A percentile compares a stretch with the other conserved stretches of the same genome.
Conservation (phyloP, 2,888 invertebrate genomes). For the Andrena hattorfiana region DNA sequence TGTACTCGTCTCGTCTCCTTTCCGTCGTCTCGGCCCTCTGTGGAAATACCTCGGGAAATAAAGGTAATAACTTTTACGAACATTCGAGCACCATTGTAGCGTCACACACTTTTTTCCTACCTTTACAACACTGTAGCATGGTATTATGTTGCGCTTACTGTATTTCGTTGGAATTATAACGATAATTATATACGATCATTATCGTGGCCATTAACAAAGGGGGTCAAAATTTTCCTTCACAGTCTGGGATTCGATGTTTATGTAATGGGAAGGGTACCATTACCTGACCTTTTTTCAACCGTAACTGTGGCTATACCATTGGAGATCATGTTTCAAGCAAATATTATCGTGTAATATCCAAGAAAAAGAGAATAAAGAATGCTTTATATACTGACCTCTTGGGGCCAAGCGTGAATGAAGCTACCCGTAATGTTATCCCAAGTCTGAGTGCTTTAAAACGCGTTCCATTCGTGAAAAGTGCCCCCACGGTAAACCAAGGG, state of each 20-base stretch:
- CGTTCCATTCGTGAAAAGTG: background rate
- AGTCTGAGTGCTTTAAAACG: too few species aligned
- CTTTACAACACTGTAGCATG: background rate
- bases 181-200: background rate
- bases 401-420: too few species aligned
- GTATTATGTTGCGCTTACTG: background rate
- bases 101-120: background rate
- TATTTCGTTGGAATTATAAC: background rate
- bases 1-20: background rate
- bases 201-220: background rate
- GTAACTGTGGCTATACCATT: background rate
- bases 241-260: background rate
- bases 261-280: background rate
- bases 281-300: background rate
- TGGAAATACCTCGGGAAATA: background rate
- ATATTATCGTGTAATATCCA: background rate
- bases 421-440: background rate
- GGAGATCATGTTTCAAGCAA: background rate
- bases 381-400: background rate
- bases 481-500: background rate
- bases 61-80: constrained; percentile 15
- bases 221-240: background rate
- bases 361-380: background rate
- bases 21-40: background rate
- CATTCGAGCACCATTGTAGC: background rate